Percentiles rank a stretch among this genome's conserved stretches.
Conservation (phyloP, 1,140 invertebrate genomes). For the Palaemon carinicauda region DNA sequence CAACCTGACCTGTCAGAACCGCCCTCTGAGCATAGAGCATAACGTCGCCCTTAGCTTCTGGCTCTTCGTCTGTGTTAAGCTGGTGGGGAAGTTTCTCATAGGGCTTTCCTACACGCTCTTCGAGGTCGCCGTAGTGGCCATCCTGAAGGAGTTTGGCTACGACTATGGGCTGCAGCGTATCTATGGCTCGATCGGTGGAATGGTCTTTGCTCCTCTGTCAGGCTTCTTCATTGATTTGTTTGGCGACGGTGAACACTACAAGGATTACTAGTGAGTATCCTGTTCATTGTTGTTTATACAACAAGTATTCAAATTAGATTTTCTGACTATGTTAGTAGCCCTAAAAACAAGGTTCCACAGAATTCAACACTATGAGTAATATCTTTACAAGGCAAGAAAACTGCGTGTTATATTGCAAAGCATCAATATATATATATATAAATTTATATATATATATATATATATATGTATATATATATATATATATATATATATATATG, state of each 20-base stretch:
- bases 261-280: slow-evolving; percentile 52
- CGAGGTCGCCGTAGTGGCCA: slow-evolving; percentile 51
- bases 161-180: slow-evolving; percentile 58
- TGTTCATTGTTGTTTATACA: too few relatives aligned
- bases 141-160: slow-evolving; percentile 49
- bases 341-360: too few relatives aligned
- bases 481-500: too few relatives aligned
- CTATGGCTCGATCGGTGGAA: slow-evolving; percentile 57
- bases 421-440: too few relatives aligned
- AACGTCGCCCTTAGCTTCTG: slow-evolving; percentile 53
- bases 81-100: slow-evolving; percentile 34
- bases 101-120: slow-evolving; percentile 56
- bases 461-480: too few relatives aligned
- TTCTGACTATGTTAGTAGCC: too few relatives aligned
- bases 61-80: slow-evolving; percentile 47
- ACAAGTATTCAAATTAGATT: too few relatives aligned
- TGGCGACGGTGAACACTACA: slow-evolving; percentile 45
- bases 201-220: slow-evolving; percentile 54
- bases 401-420: too few relatives aligned
- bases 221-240: slow-evolving; percentile 52
- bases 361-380: too few relatives aligned
- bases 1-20: slow-evolving; percentile 33
- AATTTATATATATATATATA: too few relatives aligned
- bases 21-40: background rate
- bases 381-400: too few relatives aligned